Base-by-base conservation (phyloP, 2,113 vertebrate species). In the Ascaphus truei region DNA sequence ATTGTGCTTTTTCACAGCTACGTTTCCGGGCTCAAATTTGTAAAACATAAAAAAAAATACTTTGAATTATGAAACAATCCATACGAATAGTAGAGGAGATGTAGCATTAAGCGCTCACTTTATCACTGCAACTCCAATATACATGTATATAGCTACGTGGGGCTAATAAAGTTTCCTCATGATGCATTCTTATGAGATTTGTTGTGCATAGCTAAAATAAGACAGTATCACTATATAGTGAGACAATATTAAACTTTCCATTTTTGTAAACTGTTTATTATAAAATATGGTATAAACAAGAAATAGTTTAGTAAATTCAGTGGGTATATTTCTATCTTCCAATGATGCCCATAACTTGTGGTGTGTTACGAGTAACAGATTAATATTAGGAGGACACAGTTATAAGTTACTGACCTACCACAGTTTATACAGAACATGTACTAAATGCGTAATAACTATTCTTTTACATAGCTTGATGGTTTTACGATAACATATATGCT, bases 181-280 rank as follows among this genome's bases (percentile, higher is more conserved):
- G n/a, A n/a, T n/a, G n/a, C n/a, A n/a, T n/a, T n/a, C n/a, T n/a
- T n/a, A n/a, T n/a, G n/a, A n/a, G n/a, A n/a, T n/a, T n/a, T n/a
- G n/a, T n/a, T n/a, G n/a, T n/a, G n/a, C n/a, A n/a, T n/a, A n/a
- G n/a, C n/a, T n/a, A n/a, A n/a, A n/a, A n/a, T n/a, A n/a, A n/a
- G n/a, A n/a, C n/a, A n/a, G n/a, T n/a, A n/a, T 6, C 15, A 15
- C 13, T 43, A 13, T 16, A 43, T 13, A 43, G 39, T 43, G 13
- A 43, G 18, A 43, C 39, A 43, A 5, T 15, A 43, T 2, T 25
- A 13, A 57, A 25, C n/a, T 18, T 31, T 33, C 31, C 16, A 53
- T 23, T 55, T 67, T 67, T 43, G 51, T 23, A 56, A 56, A 67
- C 52, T 45, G 64, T 67, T 67, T 67, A 67, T 67, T 67, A 67